These are phyloP conservation scores for Pollicipes pollicipes DNA, from an alignment of 1,140 invertebrate species.

Conservation along the genomic window DNA sequence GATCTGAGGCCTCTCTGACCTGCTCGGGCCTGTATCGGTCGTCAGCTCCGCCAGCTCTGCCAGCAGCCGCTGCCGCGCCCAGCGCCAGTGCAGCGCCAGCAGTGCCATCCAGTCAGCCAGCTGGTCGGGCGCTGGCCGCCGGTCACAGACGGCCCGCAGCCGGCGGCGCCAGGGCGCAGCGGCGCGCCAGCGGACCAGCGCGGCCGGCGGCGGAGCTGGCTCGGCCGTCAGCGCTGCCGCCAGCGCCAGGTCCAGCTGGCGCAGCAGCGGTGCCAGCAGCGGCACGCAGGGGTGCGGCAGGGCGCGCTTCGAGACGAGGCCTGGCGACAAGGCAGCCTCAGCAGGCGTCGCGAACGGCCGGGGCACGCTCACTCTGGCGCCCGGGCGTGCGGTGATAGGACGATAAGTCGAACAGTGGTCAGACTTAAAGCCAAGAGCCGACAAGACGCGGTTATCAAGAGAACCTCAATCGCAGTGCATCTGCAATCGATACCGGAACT, in stretches of 20 bases:
- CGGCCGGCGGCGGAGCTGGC: conserved; percentile 6
- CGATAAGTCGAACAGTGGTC: too few species aligned
- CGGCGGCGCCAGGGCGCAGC: conserved; percentile 12
- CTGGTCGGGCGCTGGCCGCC: conserved; percentile 9
- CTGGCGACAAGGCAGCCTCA: too few species aligned
- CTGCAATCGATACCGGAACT: too few species aligned
- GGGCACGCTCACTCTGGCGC: too few species aligned
- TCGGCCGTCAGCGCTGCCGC: conserved; percentile 4
- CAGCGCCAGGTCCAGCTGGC: conserved; percentile 8
- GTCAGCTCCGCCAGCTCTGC: not conserved
- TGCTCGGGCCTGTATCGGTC: not conserved
- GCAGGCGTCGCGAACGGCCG: too few species aligned
- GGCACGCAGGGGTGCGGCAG: conserved; percentile 11
- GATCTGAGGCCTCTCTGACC: not conserved
- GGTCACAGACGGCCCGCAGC: conserved; percentile 11
- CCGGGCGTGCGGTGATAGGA: too few species aligned
- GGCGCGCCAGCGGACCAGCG: conserved; percentile 8
- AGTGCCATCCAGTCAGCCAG: conserved; percentile 16
- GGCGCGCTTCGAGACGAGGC: conserved; percentile 7
- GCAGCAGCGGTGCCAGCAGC: conserved; percentile 9
- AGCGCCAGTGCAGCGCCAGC: conserved; percentile 17
- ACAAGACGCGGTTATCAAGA: too few species aligned
- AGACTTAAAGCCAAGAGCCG: too few species aligned
- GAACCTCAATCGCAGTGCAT: too few species aligned
- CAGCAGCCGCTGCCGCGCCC: conserved; percentile 16